Evolutionary conservation across 2,888 invertebrate genomes (phyloP).

Genomic region (Agrotis segetum): DNA sequence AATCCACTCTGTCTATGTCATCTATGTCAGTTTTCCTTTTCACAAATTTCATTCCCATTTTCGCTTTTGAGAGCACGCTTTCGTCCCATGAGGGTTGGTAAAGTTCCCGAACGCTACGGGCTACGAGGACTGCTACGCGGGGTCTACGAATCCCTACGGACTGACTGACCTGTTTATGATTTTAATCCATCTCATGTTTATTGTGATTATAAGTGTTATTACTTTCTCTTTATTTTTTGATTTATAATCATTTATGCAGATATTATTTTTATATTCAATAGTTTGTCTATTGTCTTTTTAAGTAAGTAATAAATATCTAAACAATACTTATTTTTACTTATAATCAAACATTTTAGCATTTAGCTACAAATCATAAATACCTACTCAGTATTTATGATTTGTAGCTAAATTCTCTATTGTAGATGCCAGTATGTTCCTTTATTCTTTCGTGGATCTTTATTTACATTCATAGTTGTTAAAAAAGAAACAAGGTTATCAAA

Average conservation of each 20-base stretch:
- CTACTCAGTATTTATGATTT: too few relatives aligned
- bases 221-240: background rate
- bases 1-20: slow-evolving; percentile 3
- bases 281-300: too few relatives aligned
- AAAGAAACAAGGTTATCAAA: slow-evolving; percentile 17
- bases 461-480: background rate
- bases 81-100: background rate
- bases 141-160: slow-evolving; percentile 13
- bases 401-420: background rate
- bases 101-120: slow-evolving; percentile 10
- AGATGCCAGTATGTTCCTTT: background rate
- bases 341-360: too few relatives aligned
- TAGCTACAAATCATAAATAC: too few relatives aligned
- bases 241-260: background rate
- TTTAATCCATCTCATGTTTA: background rate
- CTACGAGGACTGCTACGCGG: slow-evolving; percentile 15
- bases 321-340: too few relatives aligned
- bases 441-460: background rate
- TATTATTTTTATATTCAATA: background rate
- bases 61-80: background rate
- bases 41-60: background rate
- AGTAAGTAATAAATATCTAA: background rate
- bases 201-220: background rate
- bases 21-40: background rate
- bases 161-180: background rate